Evolutionary conservation across 2,888 invertebrate genomes (phyloP), one percentile per base, ranked within the genome.

Genomic region (Cryptophagus acutangulus): DNA sequence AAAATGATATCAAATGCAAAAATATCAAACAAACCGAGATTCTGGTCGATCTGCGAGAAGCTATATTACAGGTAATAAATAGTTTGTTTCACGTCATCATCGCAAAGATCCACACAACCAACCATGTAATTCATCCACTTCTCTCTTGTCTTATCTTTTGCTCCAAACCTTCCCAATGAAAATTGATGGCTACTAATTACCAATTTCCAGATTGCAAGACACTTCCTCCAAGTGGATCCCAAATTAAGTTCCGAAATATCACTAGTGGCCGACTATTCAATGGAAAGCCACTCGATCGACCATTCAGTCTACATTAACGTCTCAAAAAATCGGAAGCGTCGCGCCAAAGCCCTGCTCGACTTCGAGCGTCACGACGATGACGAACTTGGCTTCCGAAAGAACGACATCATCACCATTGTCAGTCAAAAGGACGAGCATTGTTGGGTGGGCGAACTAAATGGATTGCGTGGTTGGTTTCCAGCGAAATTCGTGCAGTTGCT

Each of bases 1-100:
- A 83, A 60, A 90, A 92, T 54, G 88, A 89, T 67, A 75, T 87
- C 9, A 87, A 94, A 65, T 90, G 87, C 45, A 99, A 99, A 71
- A 99, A 99, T 74, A 91, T 99, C 36, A 84, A 89, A 47, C 97
- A 97, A 73, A 99, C 99, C 56, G 97, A 99, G 75, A 86, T 97
- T 60, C 74, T 99, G 51, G 95, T 99, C n/a, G 96, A 97, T 73
- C 75, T 99, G 37, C 78, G 96, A 53, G 96, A 99, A 73, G 90
- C 95, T 17, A 93, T 97, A 55, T 73, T 95, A 38, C 95, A 91
- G 72, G 82, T 89, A 46, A 36, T 35, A 33, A 28, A n/a, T n/a
- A n/a, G n/a, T n/a, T n/a, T n/a, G n/a, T n/a, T n/a, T n/a, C n/a
- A n/a, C n/a, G n/a, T n/a, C n/a, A n/a, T n/a, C n/a, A n/a, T n/a